Evolutionary conservation across 2,797 vertebrate species (phyloP), one percentile per base, ranked within the genome.

Genomic region (Anguilla obscura): DNA sequence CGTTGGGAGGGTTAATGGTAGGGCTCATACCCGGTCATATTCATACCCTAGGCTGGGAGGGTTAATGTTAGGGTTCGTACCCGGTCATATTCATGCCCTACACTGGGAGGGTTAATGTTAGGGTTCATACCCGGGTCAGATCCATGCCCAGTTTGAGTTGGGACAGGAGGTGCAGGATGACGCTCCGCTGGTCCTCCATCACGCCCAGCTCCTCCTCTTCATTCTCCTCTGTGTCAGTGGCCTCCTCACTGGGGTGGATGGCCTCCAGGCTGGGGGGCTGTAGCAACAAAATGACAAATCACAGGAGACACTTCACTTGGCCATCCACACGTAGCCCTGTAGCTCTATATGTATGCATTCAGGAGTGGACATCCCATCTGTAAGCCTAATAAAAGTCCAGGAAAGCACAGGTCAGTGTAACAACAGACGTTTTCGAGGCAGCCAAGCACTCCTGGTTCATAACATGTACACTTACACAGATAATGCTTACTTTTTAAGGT

Each of bases 101-200:
- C 12, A 1, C 58, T 21, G 16, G 18, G 58, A 66, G 63, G 63
- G 24, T 66, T 45, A 76, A 66, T 12, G n/a, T 50, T 18, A 66
- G 33, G 48, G 48, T 4, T 24, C 93, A 0, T 96, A 99, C 98
- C 96, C 97, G 97, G 87, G 98, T 99, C 92, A 99, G 95, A 93
- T 99, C 98, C 98, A 99, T 99, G 90, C 98, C 98, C 91, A 99
- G 97, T 92, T 98, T 99, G 91, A 99, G 97, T 88, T 99, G 98
- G 5, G 98, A 99, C 87, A 99, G 97, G 91, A 99, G 97, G 93
- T 99, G 98, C 2, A 99, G 97, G 90, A 99, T 98, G 91, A 99
- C 89, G 87, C 97, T 98, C 5, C 97, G 97, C 88, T 99, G 98
- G 89, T 99, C 98, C 86, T 99, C 98, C 95, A 98, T 93, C 91